Conservation (phyloP, 2,888 invertebrate species). For the Ophion slaviceki region DNA sequence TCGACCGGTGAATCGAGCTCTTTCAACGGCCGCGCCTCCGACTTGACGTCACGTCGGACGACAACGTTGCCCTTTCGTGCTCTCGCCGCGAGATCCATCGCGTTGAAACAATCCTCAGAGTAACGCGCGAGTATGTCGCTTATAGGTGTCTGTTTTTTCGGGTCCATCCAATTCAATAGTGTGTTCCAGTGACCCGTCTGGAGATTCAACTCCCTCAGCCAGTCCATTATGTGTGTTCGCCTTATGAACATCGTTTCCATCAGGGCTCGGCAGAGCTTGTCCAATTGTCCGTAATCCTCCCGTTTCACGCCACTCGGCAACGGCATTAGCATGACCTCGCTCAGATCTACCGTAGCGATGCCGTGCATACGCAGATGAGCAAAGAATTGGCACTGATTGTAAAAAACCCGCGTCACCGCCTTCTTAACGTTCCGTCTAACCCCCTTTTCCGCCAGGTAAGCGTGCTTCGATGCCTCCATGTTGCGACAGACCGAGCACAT, state of each 20-base stretch:
- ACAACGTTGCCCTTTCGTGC: conserved; percentile 24
- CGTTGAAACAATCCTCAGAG: conserved; percentile 44
- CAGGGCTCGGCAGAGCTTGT: conserved; percentile 74
- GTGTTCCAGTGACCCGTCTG: conserved; percentile 74
- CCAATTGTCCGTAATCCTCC: conserved; percentile 72
- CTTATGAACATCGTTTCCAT: conserved; percentile 78
- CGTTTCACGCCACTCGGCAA: conserved; percentile 72
- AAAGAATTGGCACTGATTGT: conserved; percentile 80
- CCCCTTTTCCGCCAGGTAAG: conserved; percentile 72
- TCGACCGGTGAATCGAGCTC: neutral
- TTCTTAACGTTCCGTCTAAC: conserved; percentile 71
- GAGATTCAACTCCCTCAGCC: conserved; percentile 73
- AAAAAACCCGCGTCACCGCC: conserved; percentile 76
- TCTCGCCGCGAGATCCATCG: conserved; percentile 17
- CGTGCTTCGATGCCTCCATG: conserved; percentile 71
- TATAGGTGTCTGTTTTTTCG: conserved; percentile 62
- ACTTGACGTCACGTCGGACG: neutral
- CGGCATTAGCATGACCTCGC: conserved; percentile 80
- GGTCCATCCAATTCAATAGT: conserved; percentile 28
- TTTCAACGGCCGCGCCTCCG: neutral
- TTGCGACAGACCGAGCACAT: conserved; percentile 55
- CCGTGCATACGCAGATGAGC: conserved; percentile 77
- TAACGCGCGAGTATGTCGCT: conserved; percentile 68
- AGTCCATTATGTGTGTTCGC: conserved; percentile 77
- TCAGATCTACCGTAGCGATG: conserved; percentile 71